Evolutionary conservation across 2,113 vertebrate genomes (phyloP).

Genomic region (Cyprinodon variegatus): DNA sequence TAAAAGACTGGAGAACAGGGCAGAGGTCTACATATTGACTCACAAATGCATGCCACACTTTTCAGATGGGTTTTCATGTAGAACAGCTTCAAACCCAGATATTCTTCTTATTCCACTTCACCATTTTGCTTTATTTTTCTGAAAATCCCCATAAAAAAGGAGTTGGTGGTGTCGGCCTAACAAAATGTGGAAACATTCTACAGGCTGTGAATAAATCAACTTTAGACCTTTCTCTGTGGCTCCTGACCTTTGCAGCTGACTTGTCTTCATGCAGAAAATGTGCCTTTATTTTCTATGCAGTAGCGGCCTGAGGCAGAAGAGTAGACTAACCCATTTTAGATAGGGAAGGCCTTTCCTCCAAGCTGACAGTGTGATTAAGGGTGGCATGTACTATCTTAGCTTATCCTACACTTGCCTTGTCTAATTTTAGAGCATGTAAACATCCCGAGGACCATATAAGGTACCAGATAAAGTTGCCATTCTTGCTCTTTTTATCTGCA

Average conservation of each 20-base stretch:
- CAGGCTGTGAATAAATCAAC: slow-evolving; percentile 14
- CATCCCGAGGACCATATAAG: background rate
- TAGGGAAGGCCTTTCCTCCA: background rate
- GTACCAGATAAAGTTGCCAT: slow-evolving; percentile 6
- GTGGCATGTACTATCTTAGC: background rate
- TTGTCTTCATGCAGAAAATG: slow-evolving; percentile 38
- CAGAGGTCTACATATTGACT: no score
- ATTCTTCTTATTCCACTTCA: background rate
- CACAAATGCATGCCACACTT: background rate
- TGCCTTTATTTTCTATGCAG: slow-evolving; percentile 26
- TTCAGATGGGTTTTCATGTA: background rate
- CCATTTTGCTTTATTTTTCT: background rate
- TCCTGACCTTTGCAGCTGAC: slow-evolving; percentile 13
- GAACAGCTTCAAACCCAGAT: background rate
- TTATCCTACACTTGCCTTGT: background rate
- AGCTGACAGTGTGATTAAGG: background rate
- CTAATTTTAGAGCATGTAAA: slow-evolving; percentile 11
- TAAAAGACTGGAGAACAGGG: no score
- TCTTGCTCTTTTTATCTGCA: slow-evolving; percentile 3
- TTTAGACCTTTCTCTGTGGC: slow-evolving; percentile 18
- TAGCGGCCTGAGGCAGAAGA: background rate
- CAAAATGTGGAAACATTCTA: background rate
- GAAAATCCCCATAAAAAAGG: background rate
- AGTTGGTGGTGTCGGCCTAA: background rate
- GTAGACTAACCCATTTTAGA: background rate